Evolutionary conservation across 2,797 vertebrate genomes (phyloP).

Genomic region (Catostomus latipinnis): DNA sequence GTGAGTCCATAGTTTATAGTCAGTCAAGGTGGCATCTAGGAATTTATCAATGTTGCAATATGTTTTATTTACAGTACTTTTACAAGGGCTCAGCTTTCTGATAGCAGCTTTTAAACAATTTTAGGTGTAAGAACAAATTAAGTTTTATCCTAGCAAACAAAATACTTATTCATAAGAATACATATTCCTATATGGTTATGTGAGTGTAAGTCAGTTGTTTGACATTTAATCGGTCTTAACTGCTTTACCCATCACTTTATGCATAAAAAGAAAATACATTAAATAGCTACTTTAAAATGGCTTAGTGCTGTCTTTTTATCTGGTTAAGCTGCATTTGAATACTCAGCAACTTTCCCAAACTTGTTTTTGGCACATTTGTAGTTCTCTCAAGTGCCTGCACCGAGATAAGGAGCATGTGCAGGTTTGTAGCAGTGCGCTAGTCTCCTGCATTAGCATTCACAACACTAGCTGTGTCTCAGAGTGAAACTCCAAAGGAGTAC

Average conservation of each 20-base stretch:
- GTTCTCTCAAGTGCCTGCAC: slow-evolving; percentile 25
- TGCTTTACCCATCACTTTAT: slow-evolving; percentile 24
- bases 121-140: no score
- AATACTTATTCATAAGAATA: slow-evolving; percentile 18
- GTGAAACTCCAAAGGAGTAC: slow-evolving; percentile 33
- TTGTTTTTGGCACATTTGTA: slow-evolving; percentile 30
- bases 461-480: slow-evolving; percentile 14
- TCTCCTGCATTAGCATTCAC: slow-evolving; percentile 56
- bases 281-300: slow-evolving; percentile 33
- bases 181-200: slow-evolving; percentile 15
- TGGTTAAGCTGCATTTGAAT: slow-evolving; percentile 41
- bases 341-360: slow-evolving; percentile 34
- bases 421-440: slow-evolving; percentile 34
- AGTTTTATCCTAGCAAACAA: neutral
- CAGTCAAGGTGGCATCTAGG: no score
- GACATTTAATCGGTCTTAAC: slow-evolving; percentile 19
- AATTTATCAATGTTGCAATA: no score
- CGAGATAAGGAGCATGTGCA: slow-evolving; percentile 14
- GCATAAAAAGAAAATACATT: slow-evolving; percentile 37
- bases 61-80: no score
- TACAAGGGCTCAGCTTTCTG: no score
- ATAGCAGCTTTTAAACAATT: no score
- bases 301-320: slow-evolving; percentile 28
- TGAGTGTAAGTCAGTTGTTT: neutral
- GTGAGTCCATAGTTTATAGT: no score